Conservation (phyloP, 2,797 vertebrate genomes). For the Delichon dasypus region DNA sequence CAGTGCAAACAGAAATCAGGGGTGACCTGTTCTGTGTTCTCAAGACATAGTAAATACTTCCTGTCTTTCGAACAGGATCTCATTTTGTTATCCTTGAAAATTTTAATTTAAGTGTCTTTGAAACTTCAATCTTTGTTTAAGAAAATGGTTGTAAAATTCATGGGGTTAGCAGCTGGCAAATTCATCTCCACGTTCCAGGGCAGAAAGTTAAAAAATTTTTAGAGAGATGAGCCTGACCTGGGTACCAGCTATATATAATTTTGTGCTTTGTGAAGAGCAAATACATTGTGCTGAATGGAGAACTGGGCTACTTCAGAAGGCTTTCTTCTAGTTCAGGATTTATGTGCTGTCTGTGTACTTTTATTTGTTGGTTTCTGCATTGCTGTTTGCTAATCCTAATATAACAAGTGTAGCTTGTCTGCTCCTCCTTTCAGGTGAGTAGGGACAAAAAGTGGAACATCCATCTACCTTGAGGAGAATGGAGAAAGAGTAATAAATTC, state of each 20-base stretch:
- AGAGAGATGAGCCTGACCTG: neutral
- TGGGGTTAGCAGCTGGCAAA: neutral
- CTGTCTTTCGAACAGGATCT: slow-evolving; percentile 25
- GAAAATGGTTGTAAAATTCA: neutral
- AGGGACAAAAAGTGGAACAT: neutral
- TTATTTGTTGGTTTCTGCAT: neutral
- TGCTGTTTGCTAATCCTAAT: neutral
- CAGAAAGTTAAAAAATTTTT: neutral
- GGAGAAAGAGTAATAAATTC: neutral
- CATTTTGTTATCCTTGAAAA: slow-evolving; percentile 21
- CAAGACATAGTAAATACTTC: slow-evolving; percentile 72
- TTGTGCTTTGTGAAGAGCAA: neutral
- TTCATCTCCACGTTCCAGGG: neutral
- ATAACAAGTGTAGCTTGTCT: neutral
- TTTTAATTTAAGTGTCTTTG: neutral
- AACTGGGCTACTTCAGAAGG: neutral
- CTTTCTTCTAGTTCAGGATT: neutral
- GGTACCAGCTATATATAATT: neutral
- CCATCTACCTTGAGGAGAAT: neutral
- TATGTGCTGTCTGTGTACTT: neutral
- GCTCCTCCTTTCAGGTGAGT: neutral
- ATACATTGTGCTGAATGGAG: neutral
- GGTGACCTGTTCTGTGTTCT: slow-evolving; percentile 39
- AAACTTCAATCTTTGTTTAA: neutral
- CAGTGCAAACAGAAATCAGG: slow-evolving; percentile 67